These are phyloP conservation scores for Heterodera filipjevi DNA, from an alignment of 2,888 invertebrate genomes.

Conservation along the genomic window DNA sequence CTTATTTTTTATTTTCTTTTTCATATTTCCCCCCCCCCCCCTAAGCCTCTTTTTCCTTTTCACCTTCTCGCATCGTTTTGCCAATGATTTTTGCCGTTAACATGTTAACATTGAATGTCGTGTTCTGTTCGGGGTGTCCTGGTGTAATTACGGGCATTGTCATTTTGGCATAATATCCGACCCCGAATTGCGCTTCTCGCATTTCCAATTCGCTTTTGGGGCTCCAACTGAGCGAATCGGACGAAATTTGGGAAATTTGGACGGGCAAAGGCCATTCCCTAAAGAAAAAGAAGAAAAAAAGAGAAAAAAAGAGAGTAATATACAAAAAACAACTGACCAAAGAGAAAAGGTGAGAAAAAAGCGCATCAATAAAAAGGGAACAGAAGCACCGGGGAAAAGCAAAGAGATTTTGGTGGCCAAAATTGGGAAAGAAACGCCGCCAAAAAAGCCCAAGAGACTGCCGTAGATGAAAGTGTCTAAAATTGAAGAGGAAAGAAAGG, in stretches of 20 bases:
- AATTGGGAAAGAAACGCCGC: neutral
- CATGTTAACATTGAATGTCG: neutral
- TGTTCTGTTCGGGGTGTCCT: neutral
- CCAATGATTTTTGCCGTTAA: neutral
- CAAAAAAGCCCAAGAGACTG: neutral
- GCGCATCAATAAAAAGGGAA: neutral
- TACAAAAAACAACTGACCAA: neutral
- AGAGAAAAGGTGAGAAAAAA: neutral
- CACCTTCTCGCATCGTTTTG: conserved; percentile 2
- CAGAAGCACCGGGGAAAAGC: neutral
- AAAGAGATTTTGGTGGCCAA: neutral
- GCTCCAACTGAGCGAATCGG: conserved; percentile 10
- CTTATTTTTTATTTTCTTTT: no score
- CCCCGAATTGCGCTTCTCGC: neutral
- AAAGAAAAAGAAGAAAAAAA: neutral
- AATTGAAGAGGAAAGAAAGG: no score
- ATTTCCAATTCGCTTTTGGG: neutral
- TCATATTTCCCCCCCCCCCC: neutral
- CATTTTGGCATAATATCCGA: conserved; percentile 3
- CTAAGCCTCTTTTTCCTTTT: neutral
- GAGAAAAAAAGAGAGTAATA: neutral
- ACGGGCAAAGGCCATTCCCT: conserved; percentile 8
- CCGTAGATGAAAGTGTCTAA: conserved; percentile 3
- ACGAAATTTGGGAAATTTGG: neutral
- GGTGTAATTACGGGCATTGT: neutral